Evolutionary conservation across 2,113 vertebrate genomes (phyloP), one percentile per base, ranked within the genome.

Genomic region (Leptobrachium ailaonicum): DNA sequence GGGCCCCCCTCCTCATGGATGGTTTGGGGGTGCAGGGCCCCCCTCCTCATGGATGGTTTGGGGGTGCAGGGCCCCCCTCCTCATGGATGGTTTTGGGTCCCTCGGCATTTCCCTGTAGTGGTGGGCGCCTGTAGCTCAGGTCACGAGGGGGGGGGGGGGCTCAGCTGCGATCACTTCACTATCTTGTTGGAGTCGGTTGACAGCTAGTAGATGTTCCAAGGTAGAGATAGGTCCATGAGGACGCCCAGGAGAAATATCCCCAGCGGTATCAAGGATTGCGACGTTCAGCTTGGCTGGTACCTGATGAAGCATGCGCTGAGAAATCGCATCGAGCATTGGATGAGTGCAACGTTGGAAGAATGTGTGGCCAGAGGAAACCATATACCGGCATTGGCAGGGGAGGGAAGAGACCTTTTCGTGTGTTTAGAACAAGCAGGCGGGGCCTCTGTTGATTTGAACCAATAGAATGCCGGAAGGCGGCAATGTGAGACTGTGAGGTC

Each of bases 191-290:
- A 96, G 83, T 98, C 96, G 75, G 94, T 93, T 80, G 98, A 92
- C 82, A 90, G 96, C 88, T 98, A 96, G 83, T 98, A 96, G 84
- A 98, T 98, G 70, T 96, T 98, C 70, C 96, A 84, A 98, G 87
- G 85, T 97, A 96, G 2, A 98, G 89, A 73, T 96, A n/a, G 95
- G 82, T 98, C 97, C 90, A 96, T 96, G 83, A 88, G 89, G 77
- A n/a, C n/a, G 13, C 63, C 12, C n/a, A n/a, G n/a, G 3, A 13
- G 12, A n/a, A 8, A 8, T 44, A 9, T 60, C 66, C 53, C 14
- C 2, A 66, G 2, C 2, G 6, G 43, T 40, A 1, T 2, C 2
- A 20, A 14, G 11, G 64, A 20, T 54, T 68, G 64, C 75, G 75
- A 62, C 53, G 40, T n/a, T 20, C 0, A 1, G 62, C 1, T 5